Conservation (phyloP, 2,113 vertebrate genomes). For the Pteruthius melanotis region DNA sequence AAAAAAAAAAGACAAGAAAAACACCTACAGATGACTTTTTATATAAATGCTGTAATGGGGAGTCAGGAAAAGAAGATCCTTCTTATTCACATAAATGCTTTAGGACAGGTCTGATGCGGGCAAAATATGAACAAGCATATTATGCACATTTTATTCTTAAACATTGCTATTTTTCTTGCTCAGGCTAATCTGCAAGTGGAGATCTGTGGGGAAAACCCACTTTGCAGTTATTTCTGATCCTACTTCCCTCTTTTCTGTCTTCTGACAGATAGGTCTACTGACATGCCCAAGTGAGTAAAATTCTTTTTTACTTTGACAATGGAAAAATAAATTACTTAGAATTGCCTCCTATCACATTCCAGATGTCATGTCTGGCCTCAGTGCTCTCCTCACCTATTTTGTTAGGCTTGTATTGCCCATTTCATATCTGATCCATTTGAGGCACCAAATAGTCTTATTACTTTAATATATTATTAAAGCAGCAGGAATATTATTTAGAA, state of each 20-base stretch:
- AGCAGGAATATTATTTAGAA: neutral
- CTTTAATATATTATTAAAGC: neutral
- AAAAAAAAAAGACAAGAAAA: neutral
- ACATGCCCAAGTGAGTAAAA: neutral
- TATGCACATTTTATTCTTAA: neutral
- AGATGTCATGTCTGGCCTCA: neutral
- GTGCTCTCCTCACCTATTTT: neutral
- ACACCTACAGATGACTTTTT: neutral
- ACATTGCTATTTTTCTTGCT: neutral
- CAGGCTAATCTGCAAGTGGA: neutral
- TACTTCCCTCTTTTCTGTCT: neutral
- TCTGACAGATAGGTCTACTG: neutral
- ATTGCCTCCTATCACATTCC: neutral
- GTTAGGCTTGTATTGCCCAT: neutral
- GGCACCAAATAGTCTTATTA: neutral
- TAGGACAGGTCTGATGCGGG: neutral
- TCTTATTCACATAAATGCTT: neutral
- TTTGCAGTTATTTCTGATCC: neutral
- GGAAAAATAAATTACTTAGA: slow-evolving; percentile 13
- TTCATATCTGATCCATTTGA: neutral
- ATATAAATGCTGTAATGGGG: neutral
- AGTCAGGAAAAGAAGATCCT: neutral
- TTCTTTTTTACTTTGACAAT: neutral
- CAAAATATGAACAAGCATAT: neutral
- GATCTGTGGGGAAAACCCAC: neutral